Percentiles rank a stretch among this genome's conserved stretches.
phyloP scores from a whole-genome alignment of 2,888 invertebrate species.

The Epirrhoe tristata region DNA sequence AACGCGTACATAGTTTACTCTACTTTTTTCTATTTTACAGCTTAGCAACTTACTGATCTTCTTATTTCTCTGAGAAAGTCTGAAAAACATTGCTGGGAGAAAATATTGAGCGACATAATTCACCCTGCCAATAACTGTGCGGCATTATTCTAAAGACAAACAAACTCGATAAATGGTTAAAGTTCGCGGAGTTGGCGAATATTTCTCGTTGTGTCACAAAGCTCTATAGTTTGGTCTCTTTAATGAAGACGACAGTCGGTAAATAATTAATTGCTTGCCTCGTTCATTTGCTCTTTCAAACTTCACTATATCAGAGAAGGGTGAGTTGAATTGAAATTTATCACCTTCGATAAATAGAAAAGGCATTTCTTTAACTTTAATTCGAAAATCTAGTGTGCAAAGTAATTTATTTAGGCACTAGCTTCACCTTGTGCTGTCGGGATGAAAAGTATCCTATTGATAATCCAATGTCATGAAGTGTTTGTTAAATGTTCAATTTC shows the following conservation, averaged over 20 bases:
- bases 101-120: conserved; percentile 14
- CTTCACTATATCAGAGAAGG: conserved; percentile 48
- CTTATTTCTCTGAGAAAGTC: neutral
- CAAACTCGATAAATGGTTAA: conserved; percentile 48
- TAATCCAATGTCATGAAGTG: no score
- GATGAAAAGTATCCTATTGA: no score
- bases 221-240: conserved; percentile 42
- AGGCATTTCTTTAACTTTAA: neutral
- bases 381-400: conserved; percentile 13
- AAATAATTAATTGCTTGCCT: conserved; percentile 44
- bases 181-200: conserved; percentile 44
- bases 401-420: neutral
- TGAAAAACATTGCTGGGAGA: conserved; percentile 3
- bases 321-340: conserved; percentile 21
- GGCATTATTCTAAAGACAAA: conserved; percentile 45
- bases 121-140: conserved; percentile 28
- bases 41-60: neutral
- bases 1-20: neutral
- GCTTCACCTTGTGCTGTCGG: no score
- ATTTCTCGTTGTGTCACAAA: conserved; percentile 40
- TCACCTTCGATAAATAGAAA: neutral
- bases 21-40: neutral
- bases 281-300: conserved; percentile 54
- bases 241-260: conserved; percentile 53
- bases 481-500: no score